Base-by-base conservation (phyloP, 2,797 vertebrate species). In the Schizopygopsis pylzovi region DNA sequence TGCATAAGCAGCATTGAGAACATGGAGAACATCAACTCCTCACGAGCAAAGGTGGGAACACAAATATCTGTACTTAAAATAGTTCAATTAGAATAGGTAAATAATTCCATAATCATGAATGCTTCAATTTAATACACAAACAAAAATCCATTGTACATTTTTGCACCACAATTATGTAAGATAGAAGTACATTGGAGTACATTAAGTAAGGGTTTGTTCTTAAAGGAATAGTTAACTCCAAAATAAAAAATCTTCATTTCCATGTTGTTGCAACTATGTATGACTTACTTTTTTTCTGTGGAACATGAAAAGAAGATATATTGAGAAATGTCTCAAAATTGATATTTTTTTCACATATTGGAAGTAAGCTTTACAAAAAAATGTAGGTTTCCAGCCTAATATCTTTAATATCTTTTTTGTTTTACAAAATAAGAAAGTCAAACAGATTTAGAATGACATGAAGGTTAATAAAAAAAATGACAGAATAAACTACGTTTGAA, bases 21-120 rank as follows among this genome's bases (percentile, higher is more conserved):
- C 92, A 97, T 97, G 96, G 97, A 97, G 91, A 97, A 97, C 89
- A 97, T 97, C 90, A 95, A 94, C 92, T 95, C 96, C 1, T 96
- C 96, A 18, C 92, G 96, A 82, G 96, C 96, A 67, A 87, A 88
- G 77, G 85, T 77, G 20, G 47, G 83, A 4, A n/a, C 6, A 20
- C 39, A 8, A 39, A 76, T 78, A 18, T 16, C 15, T 56, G 3
- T 45, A 59, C 54, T 9, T 39, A n/a, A 16, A 80, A 13, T 49
- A 75, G 45, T 33, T 52, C 0, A 20, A 33, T 16, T 52, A 52
- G 25, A 10, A 33, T 52, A 10, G 6, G 25, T 52, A 33, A 73
- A 33, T 73, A 28, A 49, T 16, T 0, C 70, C 28, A 16, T 33
- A 33, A 33, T 63, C 4, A 68, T 68, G 4, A 20, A 10, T 2